Evolutionary conservation across 2,888 invertebrate species (phyloP).

Genomic region (Mongoloraphidia duomilia): DNA sequence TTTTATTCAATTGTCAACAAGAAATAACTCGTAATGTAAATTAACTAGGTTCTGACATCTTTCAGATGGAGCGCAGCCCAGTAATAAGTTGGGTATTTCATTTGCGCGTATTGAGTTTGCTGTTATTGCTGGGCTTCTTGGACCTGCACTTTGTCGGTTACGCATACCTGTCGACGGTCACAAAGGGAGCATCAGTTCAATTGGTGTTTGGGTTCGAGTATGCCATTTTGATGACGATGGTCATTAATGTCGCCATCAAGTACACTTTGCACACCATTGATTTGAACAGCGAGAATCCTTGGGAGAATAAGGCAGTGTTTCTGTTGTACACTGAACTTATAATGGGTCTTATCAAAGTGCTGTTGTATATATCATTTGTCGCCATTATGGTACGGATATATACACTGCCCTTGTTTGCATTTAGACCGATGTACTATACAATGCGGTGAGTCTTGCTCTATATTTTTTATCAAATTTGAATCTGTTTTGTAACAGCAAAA

Average conservation of each 20-base stretch:
- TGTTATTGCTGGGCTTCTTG: constrained; percentile 64
- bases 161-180: constrained; percentile 83
- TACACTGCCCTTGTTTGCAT: constrained; percentile 93
- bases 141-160: constrained; percentile 85
- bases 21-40: no score
- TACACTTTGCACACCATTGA: constrained; percentile 80
- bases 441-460: constrained; percentile 60
- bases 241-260: constrained; percentile 85
- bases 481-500: no score
- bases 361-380: constrained; percentile 80
- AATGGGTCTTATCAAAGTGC: constrained; percentile 72
- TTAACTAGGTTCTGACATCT: constrained; percentile 16
- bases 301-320: constrained; percentile 99
- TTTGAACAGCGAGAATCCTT: constrained; percentile 84
- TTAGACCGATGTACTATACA: constrained; percentile 99
- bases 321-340: constrained; percentile 90
- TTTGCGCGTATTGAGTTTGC: constrained; percentile 70
- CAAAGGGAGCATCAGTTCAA: constrained; percentile 93
- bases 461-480: no score
- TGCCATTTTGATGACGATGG: constrained; percentile 87
- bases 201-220: constrained; percentile 99
- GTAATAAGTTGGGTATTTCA: constrained; percentile 93
- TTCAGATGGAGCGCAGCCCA: constrained; percentile 97
- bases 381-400: constrained; percentile 94
- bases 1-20: no score